phyloP scores from a whole-genome alignment of 2,113 vertebrate species.

The Pterophyllum scalare region DNA sequence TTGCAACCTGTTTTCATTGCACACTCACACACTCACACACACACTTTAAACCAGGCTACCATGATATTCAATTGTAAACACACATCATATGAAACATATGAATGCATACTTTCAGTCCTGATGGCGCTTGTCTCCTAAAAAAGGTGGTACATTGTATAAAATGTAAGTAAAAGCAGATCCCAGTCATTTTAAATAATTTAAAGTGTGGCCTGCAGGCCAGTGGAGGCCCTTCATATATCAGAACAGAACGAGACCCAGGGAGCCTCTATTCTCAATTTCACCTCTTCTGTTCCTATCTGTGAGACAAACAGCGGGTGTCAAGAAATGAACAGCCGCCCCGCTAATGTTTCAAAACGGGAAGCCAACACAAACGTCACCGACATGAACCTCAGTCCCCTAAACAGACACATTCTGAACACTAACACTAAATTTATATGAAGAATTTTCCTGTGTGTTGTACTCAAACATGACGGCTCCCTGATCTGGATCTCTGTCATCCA shows the following conservation, averaged over 20 bases:
- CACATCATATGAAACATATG: not conserved
- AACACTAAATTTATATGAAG: not conserved
- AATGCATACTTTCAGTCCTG: not conserved
- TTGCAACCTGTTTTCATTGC: not conserved
- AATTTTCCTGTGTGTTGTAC: not conserved
- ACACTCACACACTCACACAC: too few species aligned
- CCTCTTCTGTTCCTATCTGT: not conserved
- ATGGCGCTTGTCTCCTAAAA: not conserved
- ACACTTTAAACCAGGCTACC: not conserved
- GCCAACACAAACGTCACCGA: not conserved
- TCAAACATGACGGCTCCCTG: not conserved
- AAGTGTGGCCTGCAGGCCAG: too few species aligned
- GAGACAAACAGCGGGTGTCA: not conserved
- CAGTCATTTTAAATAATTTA: too few species aligned
- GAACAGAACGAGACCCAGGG: too few species aligned
- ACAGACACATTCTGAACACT: not conserved
- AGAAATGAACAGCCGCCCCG: not conserved
- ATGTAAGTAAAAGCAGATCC: not conserved
- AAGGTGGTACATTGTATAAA: not conserved
- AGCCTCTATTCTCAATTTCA: too few species aligned
- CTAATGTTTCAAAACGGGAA: not conserved
- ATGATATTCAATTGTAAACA: not conserved
- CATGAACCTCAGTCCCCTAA: not conserved
- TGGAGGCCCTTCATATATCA: too few species aligned
- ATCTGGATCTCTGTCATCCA: not conserved